Evolutionary conservation across 35 echinoderm and acorn worm species (phyloP).

Genomic region (Chiridota heheva): DNA sequence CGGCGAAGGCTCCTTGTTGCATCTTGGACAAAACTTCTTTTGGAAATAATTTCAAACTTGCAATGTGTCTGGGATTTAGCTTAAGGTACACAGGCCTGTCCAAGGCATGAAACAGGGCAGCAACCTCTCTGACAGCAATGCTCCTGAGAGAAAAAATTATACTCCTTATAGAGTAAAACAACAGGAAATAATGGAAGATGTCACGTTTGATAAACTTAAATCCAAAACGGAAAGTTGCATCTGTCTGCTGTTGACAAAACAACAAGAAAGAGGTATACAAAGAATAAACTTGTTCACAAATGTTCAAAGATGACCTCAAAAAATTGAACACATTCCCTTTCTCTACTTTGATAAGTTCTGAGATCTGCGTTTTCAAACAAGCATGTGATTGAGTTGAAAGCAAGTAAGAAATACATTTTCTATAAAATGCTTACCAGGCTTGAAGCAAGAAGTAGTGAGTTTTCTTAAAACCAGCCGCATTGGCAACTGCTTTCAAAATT

Average conservation of each 20-base stretch:
- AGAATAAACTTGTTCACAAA: neutral
- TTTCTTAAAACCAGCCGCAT: conserved; percentile 20
- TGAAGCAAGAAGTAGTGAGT: neutral
- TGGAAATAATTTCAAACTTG: neutral
- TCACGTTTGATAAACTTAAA: neutral
- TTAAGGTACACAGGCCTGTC: conserved; percentile 8
- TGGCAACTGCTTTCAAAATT: conserved; percentile 17
- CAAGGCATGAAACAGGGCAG: conserved; percentile 30
- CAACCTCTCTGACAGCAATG: neutral
- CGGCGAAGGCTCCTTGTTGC: conserved; percentile 13
- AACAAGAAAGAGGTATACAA: neutral
- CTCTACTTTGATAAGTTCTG: too few relatives aligned
- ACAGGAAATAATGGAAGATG: conserved; percentile 7
- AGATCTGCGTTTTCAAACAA: too few relatives aligned
- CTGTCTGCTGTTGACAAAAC: neutral
- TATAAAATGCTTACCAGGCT: neutral
- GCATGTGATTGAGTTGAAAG: too few relatives aligned
- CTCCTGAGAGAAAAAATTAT: neutral
- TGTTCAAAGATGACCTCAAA: neutral
- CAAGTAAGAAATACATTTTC: neutral
- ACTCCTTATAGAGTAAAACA: conserved; percentile 2
- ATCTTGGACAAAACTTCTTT: neutral
- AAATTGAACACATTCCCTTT: neutral
- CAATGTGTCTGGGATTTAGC: neutral
- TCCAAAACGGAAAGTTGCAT: neutral